Evolutionary conservation across 2,888 invertebrate species (phyloP), one percentile per base, ranked within the genome.

Genomic region (Eristalinus sepulchralis): DNA sequence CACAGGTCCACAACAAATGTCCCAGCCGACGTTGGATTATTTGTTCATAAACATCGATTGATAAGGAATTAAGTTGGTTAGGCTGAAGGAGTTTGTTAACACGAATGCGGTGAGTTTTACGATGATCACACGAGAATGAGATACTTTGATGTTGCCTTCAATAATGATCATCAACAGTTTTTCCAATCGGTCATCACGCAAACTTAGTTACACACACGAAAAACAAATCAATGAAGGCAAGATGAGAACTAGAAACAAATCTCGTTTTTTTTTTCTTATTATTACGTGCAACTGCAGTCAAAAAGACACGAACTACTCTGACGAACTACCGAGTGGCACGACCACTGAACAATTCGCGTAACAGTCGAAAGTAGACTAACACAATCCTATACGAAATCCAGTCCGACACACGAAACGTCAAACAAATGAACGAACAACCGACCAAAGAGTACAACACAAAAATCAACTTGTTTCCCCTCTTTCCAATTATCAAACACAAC

Each of bases 331-430:
- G 89, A 82, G 88, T 88, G 88, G 88, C 88, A 90, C 91, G 90
- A 90, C 90, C 90, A 90, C 89, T 90, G 90, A 91, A 92, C 92
- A 91, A 92, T 91, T 91, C 90, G 91, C 91, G 91, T 92, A 92
- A 92, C 92, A 92, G 92, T 92, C 92, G 92, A 92, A 92, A 91
- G 91, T 91, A 92, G 92, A 92, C 92, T 92, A 92, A 92, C 92
- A 92, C 91, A 91, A 91, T 90, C 91, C 91, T 91, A 92, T 81
- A 82, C 85, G 83, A 88, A 89, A 88, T 88, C 88, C 88, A 88
- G 81, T 84, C 90, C 90, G 91, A 91, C 91, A 91, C 90, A 90
- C 89, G 90, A 91, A 90, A 90, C 90, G 90, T 89, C 90, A 89
- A 89, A 79, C 79, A 77, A 78, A 82, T 63, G 68, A 79, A 83